Evolutionary conservation across 2,113 vertebrate genomes (phyloP), one percentile per base, ranked within the genome.

Genomic region (Cyanoderma ruficeps): DNA sequence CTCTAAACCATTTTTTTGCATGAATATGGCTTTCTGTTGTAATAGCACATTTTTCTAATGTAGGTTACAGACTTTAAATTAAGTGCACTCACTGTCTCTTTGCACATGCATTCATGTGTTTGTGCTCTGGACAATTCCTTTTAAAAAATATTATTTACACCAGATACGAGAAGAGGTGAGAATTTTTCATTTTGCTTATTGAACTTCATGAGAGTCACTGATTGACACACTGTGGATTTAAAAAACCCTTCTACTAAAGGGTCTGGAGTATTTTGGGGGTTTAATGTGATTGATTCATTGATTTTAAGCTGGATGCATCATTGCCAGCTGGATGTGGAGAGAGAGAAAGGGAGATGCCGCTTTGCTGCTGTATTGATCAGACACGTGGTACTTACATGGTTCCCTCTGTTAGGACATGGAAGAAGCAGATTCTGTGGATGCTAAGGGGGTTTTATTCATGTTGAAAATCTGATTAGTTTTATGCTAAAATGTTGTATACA

Each of bases 391-490:
- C 46, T 68, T 81, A 15, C 0, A 1, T 39, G 31, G 69, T 56
- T 78, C 47, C 59, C 14, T 84, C 52, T 92, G 25, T 61, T 83
- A 89, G 50, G 27, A 69, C 42, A 18, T 50, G n/a, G 21, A 90
- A 80, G 50, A 90, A 80, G 30, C 76, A 83, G 39, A 63, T 77
- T 74, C 50, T 77, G 3, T 77, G 57, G 79, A 31, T 52, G 39
- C 27, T n/a, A 41, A 56, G 17, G 41, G 8, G 1, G 3, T 17
- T 56, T 89, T 47, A 47, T 67, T 55, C 22, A 57, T 65, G 27
- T 70, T 90, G 80, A 78, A 92, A 94, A 81, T 93, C 21, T 71
- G 69, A 31, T 59, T 75, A 22, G 27, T 74, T 93, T 84, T 84
- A 44, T 63, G 35, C 56, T 52, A 63, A 93, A 79, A 28, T 46